Evolutionary conservation across 2,113 vertebrate species (phyloP).

Genomic region (Festucalex cinctus): DNA sequence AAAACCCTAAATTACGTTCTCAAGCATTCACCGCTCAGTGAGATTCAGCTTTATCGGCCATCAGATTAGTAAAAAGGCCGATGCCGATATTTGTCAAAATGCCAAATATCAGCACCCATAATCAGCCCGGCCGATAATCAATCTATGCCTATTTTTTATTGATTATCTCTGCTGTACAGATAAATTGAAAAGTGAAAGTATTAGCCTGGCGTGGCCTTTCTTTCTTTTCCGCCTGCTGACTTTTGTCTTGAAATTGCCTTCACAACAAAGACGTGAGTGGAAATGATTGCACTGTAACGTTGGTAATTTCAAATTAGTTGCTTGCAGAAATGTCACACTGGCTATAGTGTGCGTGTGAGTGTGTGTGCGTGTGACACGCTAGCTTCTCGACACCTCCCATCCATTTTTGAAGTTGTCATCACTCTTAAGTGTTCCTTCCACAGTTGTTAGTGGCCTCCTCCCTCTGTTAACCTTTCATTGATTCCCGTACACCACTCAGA

Average conservation of each 20-base stretch:
- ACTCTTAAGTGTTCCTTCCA: not conserved
- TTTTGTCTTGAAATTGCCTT: constrained; percentile 33
- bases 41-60: too few relatives aligned
- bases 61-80: too few relatives aligned
- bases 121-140: too few relatives aligned
- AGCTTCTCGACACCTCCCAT: too few relatives aligned
- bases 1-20: too few relatives aligned
- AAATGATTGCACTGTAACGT: constrained; percentile 9
- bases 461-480: constrained; percentile 11
- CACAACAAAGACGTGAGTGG: not conserved
- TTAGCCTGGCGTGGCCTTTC: not conserved
- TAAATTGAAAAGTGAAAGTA: not conserved
- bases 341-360: not conserved
- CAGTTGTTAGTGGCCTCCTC: not conserved
- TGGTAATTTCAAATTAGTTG: not conserved
- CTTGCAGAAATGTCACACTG: constrained; percentile 18
- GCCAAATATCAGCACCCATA: too few relatives aligned
- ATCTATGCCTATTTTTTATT: too few relatives aligned
- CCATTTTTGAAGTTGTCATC: constrained; percentile 2
- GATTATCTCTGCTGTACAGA: too few relatives aligned
- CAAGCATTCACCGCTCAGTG: too few relatives aligned
- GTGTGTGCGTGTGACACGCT: not conserved
- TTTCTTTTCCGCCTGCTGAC: constrained; percentile 30
- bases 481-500: not conserved
- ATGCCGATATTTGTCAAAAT: too few relatives aligned